phyloP scores from a whole-genome alignment of 2,888 invertebrate species.

The Nephrotoma appendiculata region DNA sequence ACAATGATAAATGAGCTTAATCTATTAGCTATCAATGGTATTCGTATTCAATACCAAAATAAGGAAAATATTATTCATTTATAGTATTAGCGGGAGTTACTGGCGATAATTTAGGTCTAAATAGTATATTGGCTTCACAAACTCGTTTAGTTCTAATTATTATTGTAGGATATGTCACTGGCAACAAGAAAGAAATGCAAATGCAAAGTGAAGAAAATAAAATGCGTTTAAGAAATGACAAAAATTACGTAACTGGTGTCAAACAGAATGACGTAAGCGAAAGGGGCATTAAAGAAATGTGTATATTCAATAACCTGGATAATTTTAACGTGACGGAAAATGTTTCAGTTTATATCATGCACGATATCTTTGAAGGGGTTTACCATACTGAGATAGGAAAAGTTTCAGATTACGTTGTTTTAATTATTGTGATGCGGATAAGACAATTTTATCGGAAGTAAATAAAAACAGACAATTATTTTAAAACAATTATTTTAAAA shows the following conservation, averaged over 20 bases:
- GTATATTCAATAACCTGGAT: constrained; percentile 5
- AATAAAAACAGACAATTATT: too few relatives aligned
- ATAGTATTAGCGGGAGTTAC: not conserved
- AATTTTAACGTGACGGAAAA: too few relatives aligned
- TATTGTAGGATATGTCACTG: constrained; percentile 6
- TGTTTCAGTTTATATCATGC: not conserved
- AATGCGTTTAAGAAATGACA: constrained; percentile 5
- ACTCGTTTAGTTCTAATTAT: not conserved
- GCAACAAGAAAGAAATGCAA: constrained; percentile 3
- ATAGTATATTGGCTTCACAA: constrained; percentile 4
- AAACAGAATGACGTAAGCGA: not conserved
- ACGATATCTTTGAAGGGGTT: not conserved
- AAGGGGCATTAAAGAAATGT: constrained; percentile 7
- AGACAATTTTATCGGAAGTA: not conserved
- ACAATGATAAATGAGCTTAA: not conserved
- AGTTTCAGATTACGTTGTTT: not conserved
- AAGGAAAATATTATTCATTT: not conserved
- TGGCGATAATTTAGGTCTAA: constrained; percentile 8
- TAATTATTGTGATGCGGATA: not conserved
- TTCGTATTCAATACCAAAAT: not conserved
- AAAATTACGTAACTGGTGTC: not conserved
- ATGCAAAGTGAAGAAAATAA: constrained; percentile 4
- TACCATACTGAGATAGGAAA: not conserved
- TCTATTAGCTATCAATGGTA: not conserved
- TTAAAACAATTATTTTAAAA: too few relatives aligned